Evolutionary conservation across 2,113 vertebrate genomes (phyloP).

Genomic region (Mus musculus): DNA sequence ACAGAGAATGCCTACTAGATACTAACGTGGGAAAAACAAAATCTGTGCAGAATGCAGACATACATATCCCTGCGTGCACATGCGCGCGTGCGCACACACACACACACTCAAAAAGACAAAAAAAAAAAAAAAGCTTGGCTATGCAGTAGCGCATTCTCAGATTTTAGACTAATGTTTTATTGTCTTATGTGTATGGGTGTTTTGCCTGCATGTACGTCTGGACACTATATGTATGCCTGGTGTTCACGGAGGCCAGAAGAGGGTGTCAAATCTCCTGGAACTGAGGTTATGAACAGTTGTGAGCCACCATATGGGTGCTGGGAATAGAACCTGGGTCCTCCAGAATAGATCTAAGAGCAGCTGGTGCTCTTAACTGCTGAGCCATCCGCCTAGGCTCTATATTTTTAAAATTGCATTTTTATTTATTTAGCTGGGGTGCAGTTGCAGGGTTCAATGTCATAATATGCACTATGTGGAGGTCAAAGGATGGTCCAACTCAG

Average conservation of each 20-base stretch:
- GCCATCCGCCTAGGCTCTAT: not conserved
- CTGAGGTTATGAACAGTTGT: not conserved
- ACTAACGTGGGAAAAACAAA: slow-evolving; percentile 8
- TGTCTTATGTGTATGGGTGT: not conserved
- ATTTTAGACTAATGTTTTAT: not conserved
- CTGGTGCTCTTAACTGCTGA: not conserved
- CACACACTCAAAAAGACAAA: not conserved
- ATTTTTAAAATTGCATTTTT: not conserved
- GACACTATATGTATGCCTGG: not conserved
- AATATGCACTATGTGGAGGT: not conserved
- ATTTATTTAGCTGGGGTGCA: not conserved
- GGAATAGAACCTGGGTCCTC: not conserved
- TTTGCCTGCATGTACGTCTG: not conserved
- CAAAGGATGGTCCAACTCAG: not conserved
- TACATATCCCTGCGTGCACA: not conserved
- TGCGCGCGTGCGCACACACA: too few species aligned
- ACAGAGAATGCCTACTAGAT: not conserved
- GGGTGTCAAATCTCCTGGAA: not conserved
- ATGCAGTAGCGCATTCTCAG: not conserved
- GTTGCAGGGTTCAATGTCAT: too few species aligned
- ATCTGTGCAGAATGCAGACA: not conserved
- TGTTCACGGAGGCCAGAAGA: not conserved
- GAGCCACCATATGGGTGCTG: not conserved
- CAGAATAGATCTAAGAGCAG: not conserved
- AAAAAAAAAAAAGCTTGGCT: slow-evolving; percentile 27